These are phyloP conservation scores for Liolophura sinensis DNA, from an alignment of 1,140 invertebrate species.

Conservation along the genomic window DNA sequence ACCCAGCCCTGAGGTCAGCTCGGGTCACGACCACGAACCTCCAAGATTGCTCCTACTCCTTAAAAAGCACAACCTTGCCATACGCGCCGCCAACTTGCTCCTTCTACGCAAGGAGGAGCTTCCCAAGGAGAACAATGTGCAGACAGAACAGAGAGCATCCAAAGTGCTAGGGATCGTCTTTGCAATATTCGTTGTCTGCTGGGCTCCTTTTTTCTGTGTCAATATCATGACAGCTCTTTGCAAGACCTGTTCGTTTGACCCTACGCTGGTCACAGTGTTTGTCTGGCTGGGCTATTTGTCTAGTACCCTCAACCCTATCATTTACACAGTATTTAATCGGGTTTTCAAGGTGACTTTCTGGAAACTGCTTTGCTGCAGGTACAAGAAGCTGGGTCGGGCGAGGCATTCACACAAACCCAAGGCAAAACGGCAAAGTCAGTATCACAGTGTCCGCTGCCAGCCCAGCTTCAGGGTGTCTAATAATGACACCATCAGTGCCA, in stretches of 20 bases:
- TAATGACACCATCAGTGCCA: too few relatives aligned
- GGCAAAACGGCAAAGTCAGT: neutral
- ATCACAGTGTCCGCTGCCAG: too few relatives aligned
- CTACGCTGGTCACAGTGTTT: slow-evolving; percentile 44
- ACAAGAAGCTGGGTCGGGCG: slow-evolving; percentile 33
- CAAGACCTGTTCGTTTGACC: slow-evolving; percentile 61
- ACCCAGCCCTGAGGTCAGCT: neutral
- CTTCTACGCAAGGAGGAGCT: slow-evolving; percentile 29
- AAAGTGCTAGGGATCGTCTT: slow-evolving; percentile 61
- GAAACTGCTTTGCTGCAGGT: slow-evolving; percentile 48
- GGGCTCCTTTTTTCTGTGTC: slow-evolving; percentile 58
- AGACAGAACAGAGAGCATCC: slow-evolving; percentile 92
- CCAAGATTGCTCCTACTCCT: slow-evolving; percentile 34
- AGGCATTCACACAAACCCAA: slow-evolving; percentile 16
- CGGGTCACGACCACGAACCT: neutral
- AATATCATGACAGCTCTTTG: slow-evolving; percentile 54
- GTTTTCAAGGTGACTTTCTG: slow-evolving; percentile 56
- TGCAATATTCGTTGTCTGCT: slow-evolving; percentile 55
- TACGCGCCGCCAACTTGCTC: slow-evolving; percentile 49
- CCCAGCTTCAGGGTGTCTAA: too few relatives aligned
- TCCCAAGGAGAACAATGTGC: slow-evolving; percentile 24
- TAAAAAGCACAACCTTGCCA: slow-evolving; percentile 44
- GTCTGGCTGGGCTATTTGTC: slow-evolving; percentile 59
- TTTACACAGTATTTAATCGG: slow-evolving; percentile 61
- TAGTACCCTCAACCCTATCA: slow-evolving; percentile 58